These are phyloP conservation scores for Scaptodrosophila latifasciaeformis DNA, from an alignment of 2,888 invertebrate genomes.

Conservation along the genomic window DNA sequence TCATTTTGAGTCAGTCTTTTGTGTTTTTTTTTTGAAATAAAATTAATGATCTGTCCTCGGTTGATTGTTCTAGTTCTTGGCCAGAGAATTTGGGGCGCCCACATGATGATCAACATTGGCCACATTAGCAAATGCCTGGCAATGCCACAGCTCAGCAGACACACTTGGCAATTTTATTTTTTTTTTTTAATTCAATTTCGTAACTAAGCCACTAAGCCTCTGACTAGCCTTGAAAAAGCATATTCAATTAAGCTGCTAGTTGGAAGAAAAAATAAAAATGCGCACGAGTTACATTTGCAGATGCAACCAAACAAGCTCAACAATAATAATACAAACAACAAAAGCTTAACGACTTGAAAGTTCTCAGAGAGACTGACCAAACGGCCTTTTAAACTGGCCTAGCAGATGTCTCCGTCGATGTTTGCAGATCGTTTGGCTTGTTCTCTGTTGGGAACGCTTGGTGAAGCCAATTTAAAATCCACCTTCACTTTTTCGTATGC, in stretches of 20 bases:
- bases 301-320: slow-evolving; percentile 22
- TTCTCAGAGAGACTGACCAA: slow-evolving; percentile 6
- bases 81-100: too few relatives aligned
- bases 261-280: too few relatives aligned
- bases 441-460: too few relatives aligned
- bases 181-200: slow-evolving; percentile 31
- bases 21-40: neutral
- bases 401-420: too few relatives aligned
- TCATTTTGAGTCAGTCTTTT: too few relatives aligned
- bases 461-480: too few relatives aligned
- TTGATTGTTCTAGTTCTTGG: too few relatives aligned
- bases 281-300: slow-evolving; percentile 39
- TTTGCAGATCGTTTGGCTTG: neutral
- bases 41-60: too few relatives aligned
- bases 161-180: too few relatives aligned
- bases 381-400: neutral
- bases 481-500: neutral
- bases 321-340: neutral
- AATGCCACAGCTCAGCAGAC: too few relatives aligned
- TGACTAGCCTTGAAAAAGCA: slow-evolving; percentile 40
- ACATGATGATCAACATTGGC: too few relatives aligned
- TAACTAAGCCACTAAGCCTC: slow-evolving; percentile 30
- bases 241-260: slow-evolving; percentile 13
- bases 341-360: slow-evolving; percentile 1
- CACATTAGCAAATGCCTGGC: too few relatives aligned